Evolutionary conservation across 2,888 invertebrate species (phyloP), one percentile per base, ranked within the genome.

Genomic region (Eledona agricola): DNA sequence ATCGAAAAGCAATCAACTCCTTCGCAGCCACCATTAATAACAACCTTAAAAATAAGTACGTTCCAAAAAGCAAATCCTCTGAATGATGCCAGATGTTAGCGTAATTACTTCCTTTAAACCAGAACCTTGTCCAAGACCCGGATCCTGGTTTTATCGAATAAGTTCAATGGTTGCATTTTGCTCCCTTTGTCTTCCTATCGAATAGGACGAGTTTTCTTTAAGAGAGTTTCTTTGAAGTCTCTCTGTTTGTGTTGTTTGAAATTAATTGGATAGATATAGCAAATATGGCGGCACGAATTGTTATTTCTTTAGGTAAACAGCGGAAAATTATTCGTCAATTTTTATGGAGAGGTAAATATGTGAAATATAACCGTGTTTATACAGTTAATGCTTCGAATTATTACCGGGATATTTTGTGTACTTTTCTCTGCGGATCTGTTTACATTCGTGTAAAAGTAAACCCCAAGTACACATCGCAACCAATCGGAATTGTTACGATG

Each of bases 111-210:
- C 51, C 31, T 46, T 54, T 57, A 54, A 54, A 54, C 31, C 46
- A 37, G 51, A 56, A 55, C 38, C 55, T 47, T 57, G 45, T 52
- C 34, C 31, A 42, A 43, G 32, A 35, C 34, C 53, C 52, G 35
- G 50, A 54, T 56, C 31, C 37, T 43, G 42, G 46, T 55, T 56
- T 56, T 58, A 51, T 58, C 52, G 58, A 52, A 57, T 53, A 47
- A 60, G 57, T 60, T 60, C 58, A 51, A 58, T 60, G 53, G 52
- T 56, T 58, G 37, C 40, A 38, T 60, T 58, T 52, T 58, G 42
- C 49, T 51, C 49, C 51, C 45, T 51, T 55, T 55, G 42, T 49
- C 35, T 26, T 32, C 19, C 28, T 11, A 16, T 15, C 38, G 15
- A 31, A 29, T 38, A 19, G 20, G 13, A 37, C 9, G 16, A 28